Conservation (phyloP, 1,140 invertebrate genomes). For the Phortica variegata region DNA sequence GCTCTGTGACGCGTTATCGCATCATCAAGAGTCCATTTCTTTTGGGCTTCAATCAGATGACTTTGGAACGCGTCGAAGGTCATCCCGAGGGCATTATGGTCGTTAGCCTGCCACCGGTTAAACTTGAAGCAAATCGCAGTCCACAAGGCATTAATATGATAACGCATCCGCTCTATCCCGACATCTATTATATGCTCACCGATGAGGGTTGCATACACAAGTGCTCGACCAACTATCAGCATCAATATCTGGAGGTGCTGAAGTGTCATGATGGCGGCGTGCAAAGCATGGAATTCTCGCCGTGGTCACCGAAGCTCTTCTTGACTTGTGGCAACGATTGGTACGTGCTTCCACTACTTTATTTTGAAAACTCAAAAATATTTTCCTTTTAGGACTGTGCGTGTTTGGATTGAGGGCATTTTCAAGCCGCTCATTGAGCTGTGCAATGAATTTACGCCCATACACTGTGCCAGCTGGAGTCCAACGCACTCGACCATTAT, state of each 20-base stretch:
- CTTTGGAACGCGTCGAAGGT: conserved; percentile 65
- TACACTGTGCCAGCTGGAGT: conserved; percentile 75
- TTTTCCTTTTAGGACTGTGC: conserved; percentile 58
- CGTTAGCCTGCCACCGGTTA: conserved; percentile 2
- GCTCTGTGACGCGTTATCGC: conserved; percentile 61
- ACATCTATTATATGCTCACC: conserved; percentile 77
- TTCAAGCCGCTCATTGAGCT: conserved; percentile 67
- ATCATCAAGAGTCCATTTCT: conserved; percentile 50
- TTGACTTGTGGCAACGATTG: conserved; percentile 84
- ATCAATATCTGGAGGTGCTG: conserved; percentile 70
- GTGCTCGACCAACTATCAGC: conserved; percentile 68
- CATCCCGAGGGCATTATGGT: conserved; percentile 61
- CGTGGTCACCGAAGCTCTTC: conserved; percentile 73
- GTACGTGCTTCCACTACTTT: too few relatives aligned
- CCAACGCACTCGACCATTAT: conserved; percentile 80
- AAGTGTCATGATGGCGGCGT: conserved; percentile 79
- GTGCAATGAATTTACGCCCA: conserved; percentile 60
- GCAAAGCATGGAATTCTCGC: conserved; percentile 75
- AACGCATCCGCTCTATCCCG: conserved; percentile 66
- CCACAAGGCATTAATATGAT: conserved; percentile 65
- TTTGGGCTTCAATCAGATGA: conserved; percentile 63
- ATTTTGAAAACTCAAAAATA: too few relatives aligned
- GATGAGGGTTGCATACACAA: conserved; percentile 80
- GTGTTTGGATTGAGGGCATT: conserved; percentile 75
- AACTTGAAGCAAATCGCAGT: conserved; percentile 42